Conservation (phyloP, 2,888 invertebrate species). For the Bembecia ichneumoniformis region DNA sequence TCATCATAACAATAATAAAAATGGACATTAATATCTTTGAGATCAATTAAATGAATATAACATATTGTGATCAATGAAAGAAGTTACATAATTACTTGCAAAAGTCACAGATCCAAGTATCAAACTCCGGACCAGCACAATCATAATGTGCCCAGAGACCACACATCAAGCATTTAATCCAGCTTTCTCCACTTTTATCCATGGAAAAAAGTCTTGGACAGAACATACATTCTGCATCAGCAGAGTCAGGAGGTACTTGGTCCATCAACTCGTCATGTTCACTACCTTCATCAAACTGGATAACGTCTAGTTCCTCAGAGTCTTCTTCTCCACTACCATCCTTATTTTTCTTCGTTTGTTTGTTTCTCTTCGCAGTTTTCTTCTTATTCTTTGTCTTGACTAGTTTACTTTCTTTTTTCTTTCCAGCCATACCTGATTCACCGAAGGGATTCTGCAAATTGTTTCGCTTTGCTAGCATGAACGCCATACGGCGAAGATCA, state of each 20-base stretch:
- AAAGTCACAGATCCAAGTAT: slow-evolving; percentile 8
- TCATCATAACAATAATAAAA: slow-evolving; percentile 9
- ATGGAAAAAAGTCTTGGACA: slow-evolving; percentile 7
- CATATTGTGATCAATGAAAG: slow-evolving; percentile 8
- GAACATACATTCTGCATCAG: slow-evolving; percentile 10
- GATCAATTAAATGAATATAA: slow-evolving; percentile 11
- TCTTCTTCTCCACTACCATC: slow-evolving; percentile 5
- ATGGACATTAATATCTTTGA: slow-evolving; percentile 9
- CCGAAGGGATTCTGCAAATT: slow-evolving; percentile 14
- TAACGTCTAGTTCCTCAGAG: slow-evolving; percentile 8
- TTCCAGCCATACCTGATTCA: slow-evolving; percentile 5
- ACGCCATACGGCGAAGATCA: slow-evolving; percentile 12
- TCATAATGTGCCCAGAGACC: slow-evolving; percentile 8
- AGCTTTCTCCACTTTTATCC: slow-evolving; percentile 7
- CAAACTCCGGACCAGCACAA: slow-evolving; percentile 8
- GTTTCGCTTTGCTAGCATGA: too few relatives aligned
- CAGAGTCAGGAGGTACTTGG: slow-evolving; percentile 7
- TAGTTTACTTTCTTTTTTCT: slow-evolving; percentile 9
- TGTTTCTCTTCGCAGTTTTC: slow-evolving; percentile 9
- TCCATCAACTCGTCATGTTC: slow-evolving; percentile 8
- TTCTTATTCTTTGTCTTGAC: slow-evolving; percentile 11
- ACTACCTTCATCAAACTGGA: slow-evolving; percentile 9
- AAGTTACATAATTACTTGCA: slow-evolving; percentile 8
- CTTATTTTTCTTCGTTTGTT: slow-evolving; percentile 9
- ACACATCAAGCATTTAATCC: slow-evolving; percentile 8